Evolutionary conservation across 2,113 vertebrate genomes (phyloP), one percentile per base, ranked within the genome.

Genomic region (Colossoma macropomum): DNA sequence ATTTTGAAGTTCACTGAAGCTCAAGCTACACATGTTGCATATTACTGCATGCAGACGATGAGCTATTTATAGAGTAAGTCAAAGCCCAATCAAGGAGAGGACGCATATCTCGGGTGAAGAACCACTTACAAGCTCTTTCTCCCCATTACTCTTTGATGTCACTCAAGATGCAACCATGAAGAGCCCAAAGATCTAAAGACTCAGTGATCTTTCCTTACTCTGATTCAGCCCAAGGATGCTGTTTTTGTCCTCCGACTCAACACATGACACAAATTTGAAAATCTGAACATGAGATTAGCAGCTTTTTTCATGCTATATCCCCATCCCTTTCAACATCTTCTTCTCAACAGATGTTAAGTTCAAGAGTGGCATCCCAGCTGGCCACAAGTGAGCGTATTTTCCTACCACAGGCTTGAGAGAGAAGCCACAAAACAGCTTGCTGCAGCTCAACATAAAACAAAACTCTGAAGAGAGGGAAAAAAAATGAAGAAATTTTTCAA

Each of bases 321-420:
- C 81, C 83, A 75, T 84, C 80, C 66, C 82, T 88, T 84, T 86
- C 85, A 87, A 87, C 85, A 86, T 87, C 85, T 86, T 92, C 90
- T 90, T 94, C 91, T 88, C 88, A 93, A 92, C 93, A 95, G 94
- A 95, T 95, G 94, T 95, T 92, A 91, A 87, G 88, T 93, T 91
- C 93, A 93, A 92, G 90, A 79, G 92, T 91, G 93, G 93, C 93
- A 93, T 94, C 93, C 94, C 93, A 90, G 92, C 90, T 92, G 91
- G 91, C 94, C 94, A 95, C 94, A 95, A 94, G 93, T 93, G 92
- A 94, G 93, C 92, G 93, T 92, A 93, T 92, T 94, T 94, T 92
- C 92, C 90, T 91, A 85, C 94, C 94, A 89, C 94, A 94, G 92
- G 93, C 93, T 93, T 92, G 93, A 92, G 92, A 94, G 91, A 89